Conservation (phyloP, 1,140 invertebrate genomes). For the Hermetia illucens region DNA sequence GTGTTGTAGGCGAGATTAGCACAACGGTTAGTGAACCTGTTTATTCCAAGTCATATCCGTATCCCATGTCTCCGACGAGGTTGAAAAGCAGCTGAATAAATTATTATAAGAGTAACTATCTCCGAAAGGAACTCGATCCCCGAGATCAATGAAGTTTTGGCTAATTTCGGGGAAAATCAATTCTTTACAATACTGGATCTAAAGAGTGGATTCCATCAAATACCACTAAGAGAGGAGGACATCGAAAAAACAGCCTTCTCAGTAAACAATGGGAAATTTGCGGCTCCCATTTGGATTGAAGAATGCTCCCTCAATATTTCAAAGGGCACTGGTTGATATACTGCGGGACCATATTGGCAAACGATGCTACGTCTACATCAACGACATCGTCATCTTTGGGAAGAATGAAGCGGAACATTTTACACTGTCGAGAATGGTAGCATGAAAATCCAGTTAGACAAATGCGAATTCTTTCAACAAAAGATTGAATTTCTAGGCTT, state of each 20-base stretch:
- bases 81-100: conserved; percentile 14
- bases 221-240: conserved; percentile 23
- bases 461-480: conserved; percentile 26
- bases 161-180: conserved; percentile 25
- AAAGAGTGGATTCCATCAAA: conserved; percentile 35
- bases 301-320: conserved; percentile 18
- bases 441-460: conserved; percentile 25
- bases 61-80: conserved; percentile 10
- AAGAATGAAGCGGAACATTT: conserved; percentile 14
- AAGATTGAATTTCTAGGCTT: conserved; percentile 32
- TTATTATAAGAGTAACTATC: conserved; percentile 15
- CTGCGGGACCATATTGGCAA: conserved; percentile 13
- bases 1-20: background rate
- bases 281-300: conserved; percentile 29
- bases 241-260: conserved; percentile 33
- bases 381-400: conserved; percentile 24
- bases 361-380: conserved; percentile 24
- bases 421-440: conserved; percentile 20
- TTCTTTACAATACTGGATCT: conserved; percentile 36
- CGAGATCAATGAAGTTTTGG: conserved; percentile 32
- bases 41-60: conserved; percentile 10
- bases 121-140: conserved; percentile 33
- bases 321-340: conserved; percentile 18
- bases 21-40: conserved; percentile 3
- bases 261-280: conserved; percentile 15